Base-by-base conservation (phyloP, 2,797 vertebrate species). In the Sternotherus odoratus region DNA sequence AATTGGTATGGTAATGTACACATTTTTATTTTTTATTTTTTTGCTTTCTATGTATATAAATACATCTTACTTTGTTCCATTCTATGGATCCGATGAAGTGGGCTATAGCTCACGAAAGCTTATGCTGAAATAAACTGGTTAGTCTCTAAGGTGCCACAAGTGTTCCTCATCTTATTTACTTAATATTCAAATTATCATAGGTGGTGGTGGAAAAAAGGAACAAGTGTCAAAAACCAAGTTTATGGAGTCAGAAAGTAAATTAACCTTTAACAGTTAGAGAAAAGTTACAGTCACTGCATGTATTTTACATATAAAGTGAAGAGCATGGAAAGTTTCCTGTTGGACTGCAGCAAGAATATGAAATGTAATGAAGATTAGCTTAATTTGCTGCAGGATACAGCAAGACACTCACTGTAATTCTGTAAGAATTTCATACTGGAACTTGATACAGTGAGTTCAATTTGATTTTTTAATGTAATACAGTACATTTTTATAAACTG, bases 401-500 rank as follows among this genome's bases (percentile, higher is more conserved):
- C 96, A 97, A 96, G 94, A 94, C 28, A 94, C 96, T 97, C 97
- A 89, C 48, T 5, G 86, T 93, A 93, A 96, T 96, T 92, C 93
- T 86, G n/a, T 88, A 96, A 91, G 94, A 96, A 96, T 92, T 95
- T 96, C 95, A 97, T 97, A 92, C 91, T 94, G 95, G 96, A 97
- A 95, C 90, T 94, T 97, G 92, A 91, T 97, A 97, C 91, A 97
- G 84, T 87, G 97, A 97, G 95, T 95, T 97, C 92, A 96, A 93
- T 92, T 96, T 97, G 95, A 95, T 95, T 94, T 96, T 97, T 97
- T 97, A 95, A 97, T 94, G 95, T 97, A 95, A 96, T 96, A 98
- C 96, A 98, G 93, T 94, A 98, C 96, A 97, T 95, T 95, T 94
- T 96, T 96, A 98, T 97, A 97, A 97, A 97, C 85, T 94, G 95